Evolutionary conservation across 1,140 invertebrate genomes (phyloP), one percentile per base, ranked within the genome.

Genomic region (Brachionus sp.): DNA sequence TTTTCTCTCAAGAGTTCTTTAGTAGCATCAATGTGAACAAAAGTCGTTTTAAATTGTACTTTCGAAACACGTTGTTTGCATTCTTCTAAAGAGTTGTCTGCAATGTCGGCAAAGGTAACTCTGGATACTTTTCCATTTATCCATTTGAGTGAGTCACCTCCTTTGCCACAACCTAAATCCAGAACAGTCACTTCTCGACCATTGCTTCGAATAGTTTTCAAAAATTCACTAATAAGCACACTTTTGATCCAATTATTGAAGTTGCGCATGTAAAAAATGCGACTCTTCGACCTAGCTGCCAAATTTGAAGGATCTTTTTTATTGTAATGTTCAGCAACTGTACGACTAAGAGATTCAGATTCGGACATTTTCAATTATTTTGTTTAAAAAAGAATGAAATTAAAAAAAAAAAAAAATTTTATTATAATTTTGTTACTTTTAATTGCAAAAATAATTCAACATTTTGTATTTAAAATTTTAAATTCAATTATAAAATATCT

Each of bases 191-290:
- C 37, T 46, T 85, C 84, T 53, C 86, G 66, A 35, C 85, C 86
- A 37, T 88, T 86, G 42, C 84, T 87, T 87, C 84, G 42, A 85
- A 84, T 16, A 1, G 12, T 37, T 53, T 68, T 46, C 84, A 88
- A 87, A 68, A n/a, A 66, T 84, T 90, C 87, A 92, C 92, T 92
- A 85, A 99, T 98, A 0, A 97, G 89, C 90, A 95, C 94, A 88
- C 94, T 93, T 90, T 99, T 99, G 7, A 98, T 93, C 97, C 97
- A 99, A 89, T 99, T 99, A 88, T 99, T 98, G 87, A 98, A 97
- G 89, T 98, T 98, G 84, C 97, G 91, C 90, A 98, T 91, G 86
- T 94, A 93, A 86, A 95, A 93, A 84, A 99, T 98, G 25, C 94
- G 92, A 50, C 95, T 97, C 86, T 95, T 92, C 84, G 91, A 92